Evolutionary conservation across 2,113 vertebrate species (phyloP).

Genomic region (Festucalex cinctus): DNA sequence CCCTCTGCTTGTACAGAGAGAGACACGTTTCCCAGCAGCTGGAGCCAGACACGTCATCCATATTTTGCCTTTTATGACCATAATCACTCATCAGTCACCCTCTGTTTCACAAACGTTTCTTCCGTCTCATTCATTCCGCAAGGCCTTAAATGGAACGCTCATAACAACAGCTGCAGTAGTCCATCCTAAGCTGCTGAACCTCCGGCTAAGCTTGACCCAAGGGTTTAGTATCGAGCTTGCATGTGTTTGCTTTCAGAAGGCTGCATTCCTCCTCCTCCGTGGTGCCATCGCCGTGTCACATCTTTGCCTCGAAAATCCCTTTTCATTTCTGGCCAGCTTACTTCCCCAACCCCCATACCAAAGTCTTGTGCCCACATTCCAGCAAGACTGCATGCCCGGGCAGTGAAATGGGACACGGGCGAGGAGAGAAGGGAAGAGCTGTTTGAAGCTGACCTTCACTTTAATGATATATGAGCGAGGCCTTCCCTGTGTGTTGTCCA

Average conservation of each 20-base stretch:
- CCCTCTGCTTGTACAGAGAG: conserved; percentile 5
- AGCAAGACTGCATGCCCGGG: conserved; percentile 52
- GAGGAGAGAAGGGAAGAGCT: conserved; percentile 62
- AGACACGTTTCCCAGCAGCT: conserved; percentile 27
- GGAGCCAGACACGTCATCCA: conserved; percentile 14
- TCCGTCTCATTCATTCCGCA: conserved; percentile 12
- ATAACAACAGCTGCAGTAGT: conserved; percentile 70
- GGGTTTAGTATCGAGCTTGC: conserved; percentile 52
- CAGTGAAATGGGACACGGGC: conserved; percentile 70
- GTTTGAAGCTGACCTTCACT: conserved; percentile 73
- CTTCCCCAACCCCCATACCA: conserved; percentile 34
- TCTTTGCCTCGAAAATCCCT: conserved; percentile 30
- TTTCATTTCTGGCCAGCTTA: conserved; percentile 43
- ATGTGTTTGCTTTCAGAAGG: conserved; percentile 48
- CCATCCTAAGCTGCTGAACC: conserved; percentile 41
- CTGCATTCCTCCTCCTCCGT: conserved; percentile 46
- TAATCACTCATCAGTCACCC: conserved; percentile 42
- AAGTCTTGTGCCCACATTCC: conserved; percentile 63
- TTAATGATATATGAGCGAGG: conserved; percentile 69
- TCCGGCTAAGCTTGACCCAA: conserved; percentile 31
- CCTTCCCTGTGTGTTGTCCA: conserved; percentile 31
- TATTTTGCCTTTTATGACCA: conserved; percentile 29
- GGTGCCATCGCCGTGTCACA: conserved; percentile 53
- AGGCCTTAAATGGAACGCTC: conserved; percentile 59
- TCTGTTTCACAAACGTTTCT: conserved; percentile 32